Evolutionary conservation across 2,113 vertebrate species (phyloP), one percentile per base, ranked within the genome.

Genomic region (Petrocephalus microphthalmus): DNA sequence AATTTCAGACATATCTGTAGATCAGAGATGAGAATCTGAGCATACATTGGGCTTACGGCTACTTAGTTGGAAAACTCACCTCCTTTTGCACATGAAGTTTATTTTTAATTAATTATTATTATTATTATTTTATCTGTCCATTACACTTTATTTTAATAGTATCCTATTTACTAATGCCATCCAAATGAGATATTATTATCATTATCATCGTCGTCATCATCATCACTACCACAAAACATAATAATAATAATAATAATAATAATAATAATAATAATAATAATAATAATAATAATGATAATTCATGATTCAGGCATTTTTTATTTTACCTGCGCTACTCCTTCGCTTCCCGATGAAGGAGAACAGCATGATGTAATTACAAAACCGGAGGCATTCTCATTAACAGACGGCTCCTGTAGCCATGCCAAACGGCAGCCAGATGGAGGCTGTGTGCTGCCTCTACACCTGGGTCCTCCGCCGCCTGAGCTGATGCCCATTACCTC

Each of bases 391-490:
- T 54, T 54, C 84, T 85, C 53, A 52, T 86, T 86, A 57, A 86
- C 81, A 86, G 54, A 42, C 85, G 20, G 60, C 42, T 87, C 60
- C 42, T 29, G 60, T 51, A 87, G 13, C 57, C 86, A 64, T 87
- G 60, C 45, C 81, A 83, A 83, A 83, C 45, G 81, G 20, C 81
- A 83, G 81, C 37, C 81, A 83, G 81, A 83, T 83, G 81, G 81
- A 49, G 42, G 86, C 45, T 51, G 57, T 71, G 37, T 87, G 60
- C 6, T 51, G 17, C 64, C 37, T 71, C 33, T 25, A 67, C 54
- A 45, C 56, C 85, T 87, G 85, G 42, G 33, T 67, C 60, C 95
- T 95, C 95, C 96, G 95, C 95, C 95, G 94, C 94, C 88, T 74
- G 45, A 78, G 71, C 71, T 78, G 60, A 78, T 42, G 71, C 71